Base-by-base conservation (phyloP, 1,140 invertebrate species). In the Tetraneura akinire region DNA sequence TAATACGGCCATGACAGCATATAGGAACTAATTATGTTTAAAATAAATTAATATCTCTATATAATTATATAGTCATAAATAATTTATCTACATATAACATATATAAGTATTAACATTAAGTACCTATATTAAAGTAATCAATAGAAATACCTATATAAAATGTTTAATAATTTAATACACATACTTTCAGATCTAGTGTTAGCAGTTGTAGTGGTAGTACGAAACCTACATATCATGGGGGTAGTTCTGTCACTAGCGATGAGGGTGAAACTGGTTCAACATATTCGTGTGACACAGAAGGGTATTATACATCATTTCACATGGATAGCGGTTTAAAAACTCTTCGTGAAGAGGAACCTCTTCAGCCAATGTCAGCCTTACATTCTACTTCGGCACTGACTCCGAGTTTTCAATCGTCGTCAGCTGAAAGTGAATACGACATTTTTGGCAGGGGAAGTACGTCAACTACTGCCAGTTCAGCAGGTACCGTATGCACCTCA, bases 231-330 rank as follows among this genome's bases (percentile, higher is more conserved):
- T 49, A 80, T 60, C 14, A 82, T 80, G 62, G 92, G 82, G 94
- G 94, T 87, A 93, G 93, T 23, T 94, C 93, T 11, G 87, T 94
- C 47, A 95, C 93, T 3, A 93, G 93, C 1, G 93, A 95, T 85
- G 95, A 97, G 84, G 91, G 93, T 53, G 95, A 96, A 86, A 95
- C 92, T 6, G 95, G 93, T 83, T 97, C 95, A 0, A 94, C 95
- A 62, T 97, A 96, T 86, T 97, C 95, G 8, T 95, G 96, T 84
- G 96, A 98, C 85, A 96, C 96, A 16, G 96, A 98, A 86, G 96
- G 96, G 14, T 98, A 98, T 85, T 98, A 97, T 85, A 98, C 96
- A 0, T 97, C 95, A 14, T 98, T 98, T 87, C 95, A 98, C 85
- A 92, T 96, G 88, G 96, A 98, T 86, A 96, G 94, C 80, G 96